phyloP scores from a whole-genome alignment of 2,888 invertebrate species.

The Morpho helenor region DNA sequence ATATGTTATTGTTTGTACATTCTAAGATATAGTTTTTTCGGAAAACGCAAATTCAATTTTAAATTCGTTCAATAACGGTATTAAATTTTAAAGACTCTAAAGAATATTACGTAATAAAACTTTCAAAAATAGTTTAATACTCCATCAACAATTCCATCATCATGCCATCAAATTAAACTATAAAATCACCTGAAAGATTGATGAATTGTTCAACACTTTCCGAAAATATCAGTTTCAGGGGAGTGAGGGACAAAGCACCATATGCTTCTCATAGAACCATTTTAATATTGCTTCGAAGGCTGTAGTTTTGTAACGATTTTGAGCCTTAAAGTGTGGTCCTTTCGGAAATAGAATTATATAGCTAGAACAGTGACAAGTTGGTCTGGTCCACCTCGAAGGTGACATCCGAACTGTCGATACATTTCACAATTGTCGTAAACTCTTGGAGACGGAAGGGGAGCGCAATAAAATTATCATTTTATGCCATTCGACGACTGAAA shows the following conservation, averaged over 20 bases:
- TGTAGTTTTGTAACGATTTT: slow-evolving; percentile 34
- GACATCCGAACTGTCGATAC: slow-evolving; percentile 77
- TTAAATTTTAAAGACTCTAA: not conserved
- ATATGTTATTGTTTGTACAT: no score
- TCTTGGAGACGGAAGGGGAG: slow-evolving; percentile 74
- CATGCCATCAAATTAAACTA: slow-evolving; percentile 35
- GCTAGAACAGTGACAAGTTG: slow-evolving; percentile 19
- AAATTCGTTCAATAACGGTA: not conserved
- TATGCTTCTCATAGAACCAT: slow-evolving; percentile 42
- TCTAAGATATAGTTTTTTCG: not conserved
- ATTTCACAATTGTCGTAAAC: slow-evolving; percentile 80
- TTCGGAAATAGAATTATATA: slow-evolving; percentile 32
- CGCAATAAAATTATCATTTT: slow-evolving; percentile 79
- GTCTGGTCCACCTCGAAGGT: slow-evolving; percentile 59
- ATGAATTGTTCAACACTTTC: slow-evolving; percentile 56
- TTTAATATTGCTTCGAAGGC: slow-evolving; percentile 10
- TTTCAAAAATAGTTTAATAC: slow-evolving; percentile 18
- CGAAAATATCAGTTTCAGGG: slow-evolving; percentile 55
- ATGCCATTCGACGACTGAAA: slow-evolving; percentile 78
- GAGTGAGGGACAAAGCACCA: slow-evolving; percentile 48
- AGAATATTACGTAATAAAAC: slow-evolving; percentile 5
- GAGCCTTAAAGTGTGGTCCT: slow-evolving; percentile 35
- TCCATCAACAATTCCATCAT: slow-evolving; percentile 9
- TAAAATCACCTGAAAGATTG: slow-evolving; percentile 70
- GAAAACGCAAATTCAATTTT: not conserved